Percentiles rank a stretch among this genome's conserved stretches.
Conservation (phyloP, 2,797 vertebrate species). For the Ctenopoma kingsleyae region DNA sequence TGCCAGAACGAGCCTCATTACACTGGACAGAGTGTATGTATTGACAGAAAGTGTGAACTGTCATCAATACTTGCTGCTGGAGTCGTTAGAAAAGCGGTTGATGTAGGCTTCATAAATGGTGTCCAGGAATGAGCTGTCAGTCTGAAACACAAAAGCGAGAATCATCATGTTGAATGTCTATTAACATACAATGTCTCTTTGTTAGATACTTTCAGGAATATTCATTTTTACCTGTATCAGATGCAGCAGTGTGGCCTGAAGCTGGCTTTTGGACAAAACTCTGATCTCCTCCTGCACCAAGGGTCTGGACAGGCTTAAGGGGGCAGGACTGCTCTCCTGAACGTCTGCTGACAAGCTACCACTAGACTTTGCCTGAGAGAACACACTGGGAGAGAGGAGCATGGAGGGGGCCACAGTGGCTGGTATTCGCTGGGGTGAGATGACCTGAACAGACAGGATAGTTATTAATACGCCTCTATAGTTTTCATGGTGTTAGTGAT, state of each 20-base stretch:
- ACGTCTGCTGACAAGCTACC: slow-evolving; percentile 9
- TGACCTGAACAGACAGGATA: slow-evolving; percentile 78
- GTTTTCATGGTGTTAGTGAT: background rate
- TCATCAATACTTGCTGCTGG: slow-evolving; percentile 77
- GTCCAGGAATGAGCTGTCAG: slow-evolving; percentile 92
- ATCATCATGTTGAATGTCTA: background rate
- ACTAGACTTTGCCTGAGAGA: slow-evolving; percentile 81
- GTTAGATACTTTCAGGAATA: background rate
- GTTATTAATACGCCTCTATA: background rate
- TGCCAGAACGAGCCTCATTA: slow-evolving; percentile 12
- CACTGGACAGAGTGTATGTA: slow-evolving; percentile 17
- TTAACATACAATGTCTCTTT: background rate
- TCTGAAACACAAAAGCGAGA: slow-evolving; percentile 83
- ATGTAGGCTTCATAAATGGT: slow-evolving; percentile 93
- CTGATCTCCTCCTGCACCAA: slow-evolving; percentile 65
- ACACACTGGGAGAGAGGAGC: slow-evolving; percentile 92
- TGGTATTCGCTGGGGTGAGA: slow-evolving; percentile 86
- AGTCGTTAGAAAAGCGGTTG: slow-evolving; percentile 82
- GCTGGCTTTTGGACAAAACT: slow-evolving; percentile 87
- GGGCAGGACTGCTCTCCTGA: slow-evolving; percentile 53
- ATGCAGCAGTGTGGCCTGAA: slow-evolving; percentile 90
- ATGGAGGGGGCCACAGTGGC: slow-evolving; percentile 84
- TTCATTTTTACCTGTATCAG: slow-evolving; percentile 88
- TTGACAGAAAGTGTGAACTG: slow-evolving; percentile 32
- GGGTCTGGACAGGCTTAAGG: slow-evolving; percentile 54